Base-by-base conservation (phyloP, 2,888 invertebrate genomes). In the Endotricha flammealis region DNA sequence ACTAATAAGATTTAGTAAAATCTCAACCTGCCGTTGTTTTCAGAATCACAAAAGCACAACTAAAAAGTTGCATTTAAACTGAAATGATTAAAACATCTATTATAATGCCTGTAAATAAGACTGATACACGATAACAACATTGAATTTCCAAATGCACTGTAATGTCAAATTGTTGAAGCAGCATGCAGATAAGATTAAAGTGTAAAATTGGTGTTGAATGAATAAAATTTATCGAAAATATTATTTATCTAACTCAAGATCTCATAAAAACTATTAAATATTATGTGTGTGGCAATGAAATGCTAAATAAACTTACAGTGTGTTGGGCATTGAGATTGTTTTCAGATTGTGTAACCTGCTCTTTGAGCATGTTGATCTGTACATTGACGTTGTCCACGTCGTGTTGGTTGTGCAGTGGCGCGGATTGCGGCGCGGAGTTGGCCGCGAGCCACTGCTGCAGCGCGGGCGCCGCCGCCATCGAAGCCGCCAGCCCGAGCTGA, bases 321-420 rank as follows among this genome's bases (percentile, higher is more conserved):
- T 98, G 96, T 71, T 99, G 99, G 36, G 98, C 98, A 57, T 93
- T 92, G 48, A 99, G 89, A 88, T 99, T 99, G 65, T 92, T 93
- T 77, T 99, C 99, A 63, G 98, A 98, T 76, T 98, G 97, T 55
- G 92, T 91, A 46, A 99, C 95, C 88, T 99, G 97, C 66, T 97
- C 96, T 68, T 94, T 93, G 48, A 97, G 86, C 48, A 91, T 89
- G 64, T 91, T 91, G 75, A 96, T 95, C 78, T 97, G 96, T 50
- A 91, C 89, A 61, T 90, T 88, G 62, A 94, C 71, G 62, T 88
- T 65, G 89, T 92, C 71, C 88, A 88, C 48, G 63, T 78, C 71
- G 50, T 65, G 47, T 32, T 41, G 64, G 32, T 50, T 43, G 44
- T 71, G 64, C 53, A 63, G 66, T 42, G 63, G 52, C 13, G 67